phyloP scores from a whole-genome alignment of 2,888 invertebrate genomes.

The Melanotus villosus region DNA sequence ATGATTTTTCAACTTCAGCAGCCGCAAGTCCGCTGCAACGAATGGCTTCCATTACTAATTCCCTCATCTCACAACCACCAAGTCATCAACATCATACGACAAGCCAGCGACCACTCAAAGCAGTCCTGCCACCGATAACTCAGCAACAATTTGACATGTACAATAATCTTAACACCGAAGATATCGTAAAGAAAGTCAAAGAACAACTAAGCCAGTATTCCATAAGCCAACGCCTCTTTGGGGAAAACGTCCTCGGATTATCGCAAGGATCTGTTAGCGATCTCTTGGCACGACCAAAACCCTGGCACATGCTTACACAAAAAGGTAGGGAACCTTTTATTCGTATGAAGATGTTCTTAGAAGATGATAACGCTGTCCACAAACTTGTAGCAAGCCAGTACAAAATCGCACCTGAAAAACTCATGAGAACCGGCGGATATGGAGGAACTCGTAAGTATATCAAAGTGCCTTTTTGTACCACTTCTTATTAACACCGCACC shows the following conservation, averaged over 20 bases:
- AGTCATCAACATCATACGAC: conserved; percentile 88
- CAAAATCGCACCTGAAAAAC: conserved; percentile 97
- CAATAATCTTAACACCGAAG: conserved; percentile 98
- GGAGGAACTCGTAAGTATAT: conserved; percentile 81
- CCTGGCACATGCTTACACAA: conserved; percentile 99
- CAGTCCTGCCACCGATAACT: conserved; percentile 97
- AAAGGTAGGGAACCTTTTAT: conserved; percentile 98
- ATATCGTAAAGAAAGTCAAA: conserved; percentile 96
- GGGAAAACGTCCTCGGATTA: conserved; percentile 96
- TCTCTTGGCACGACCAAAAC: conserved; percentile 95
- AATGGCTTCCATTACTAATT: conserved; percentile 98
- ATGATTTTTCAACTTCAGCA: conserved; percentile 84
- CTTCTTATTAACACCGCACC: too few relatives aligned
- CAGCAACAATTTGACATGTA: conserved; percentile 99
- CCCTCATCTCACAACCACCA: conserved; percentile 91
- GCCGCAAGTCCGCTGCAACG: conserved; percentile 95
- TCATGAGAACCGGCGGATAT: conserved; percentile 96
- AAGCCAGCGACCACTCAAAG: conserved; percentile 92
- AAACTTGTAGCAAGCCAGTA: conserved; percentile 97
- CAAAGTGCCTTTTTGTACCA: too few relatives aligned
- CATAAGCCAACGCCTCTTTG: conserved; percentile 97
- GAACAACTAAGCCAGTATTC: conserved; percentile 96
- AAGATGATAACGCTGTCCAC: conserved; percentile 95
- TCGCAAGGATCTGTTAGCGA: conserved; percentile 99
- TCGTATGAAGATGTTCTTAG: conserved; percentile 97